Percentiles rank a stretch among this genome's conserved stretches.
Conservation (phyloP, 2,113 vertebrate genomes). For the Anarrhichthys ocellatus region DNA sequence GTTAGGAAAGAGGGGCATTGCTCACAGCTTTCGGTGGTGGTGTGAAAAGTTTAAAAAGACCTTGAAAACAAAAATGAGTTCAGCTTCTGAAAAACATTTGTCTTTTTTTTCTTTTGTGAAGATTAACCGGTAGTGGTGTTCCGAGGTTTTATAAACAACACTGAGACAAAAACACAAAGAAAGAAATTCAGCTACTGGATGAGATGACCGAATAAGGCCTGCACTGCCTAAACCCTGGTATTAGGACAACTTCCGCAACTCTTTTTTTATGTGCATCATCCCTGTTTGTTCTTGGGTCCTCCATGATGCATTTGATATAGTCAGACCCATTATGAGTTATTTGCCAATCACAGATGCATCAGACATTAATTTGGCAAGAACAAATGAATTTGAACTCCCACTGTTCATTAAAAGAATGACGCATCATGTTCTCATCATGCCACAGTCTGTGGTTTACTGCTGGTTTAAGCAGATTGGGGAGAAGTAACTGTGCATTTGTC, state of each 20-base stretch:
- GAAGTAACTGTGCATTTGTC: slow-evolving; percentile 8
- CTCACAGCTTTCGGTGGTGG: not conserved
- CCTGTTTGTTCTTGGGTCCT: not conserved
- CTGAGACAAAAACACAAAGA: not conserved
- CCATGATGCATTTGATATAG: not conserved
- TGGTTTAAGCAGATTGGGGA: slow-evolving; percentile 31
- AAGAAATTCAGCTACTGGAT: not conserved
- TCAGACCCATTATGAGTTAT: slow-evolving; percentile 36
- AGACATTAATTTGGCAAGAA: slow-evolving; percentile 22
- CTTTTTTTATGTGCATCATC: not conserved
- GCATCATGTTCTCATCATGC: slow-evolving; percentile 41
- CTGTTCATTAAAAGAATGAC: slow-evolving; percentile 41
- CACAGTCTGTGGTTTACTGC: slow-evolving; percentile 39
- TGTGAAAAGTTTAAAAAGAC: not conserved
- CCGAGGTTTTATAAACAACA: not conserved
- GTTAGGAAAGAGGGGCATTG: not conserved
- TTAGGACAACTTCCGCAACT: not conserved
- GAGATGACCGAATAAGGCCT: not conserved
- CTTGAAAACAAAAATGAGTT: not conserved
- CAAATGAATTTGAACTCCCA: not conserved
- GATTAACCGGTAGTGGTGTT: not conserved
- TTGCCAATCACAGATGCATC: slow-evolving; percentile 23
- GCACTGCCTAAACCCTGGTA: not conserved
- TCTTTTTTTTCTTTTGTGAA: not conserved
- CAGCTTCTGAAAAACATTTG: not conserved